These are phyloP conservation scores for Xanthorhoe spadicearia DNA, from an alignment of 2,888 invertebrate species.

Conservation along the genomic window DNA sequence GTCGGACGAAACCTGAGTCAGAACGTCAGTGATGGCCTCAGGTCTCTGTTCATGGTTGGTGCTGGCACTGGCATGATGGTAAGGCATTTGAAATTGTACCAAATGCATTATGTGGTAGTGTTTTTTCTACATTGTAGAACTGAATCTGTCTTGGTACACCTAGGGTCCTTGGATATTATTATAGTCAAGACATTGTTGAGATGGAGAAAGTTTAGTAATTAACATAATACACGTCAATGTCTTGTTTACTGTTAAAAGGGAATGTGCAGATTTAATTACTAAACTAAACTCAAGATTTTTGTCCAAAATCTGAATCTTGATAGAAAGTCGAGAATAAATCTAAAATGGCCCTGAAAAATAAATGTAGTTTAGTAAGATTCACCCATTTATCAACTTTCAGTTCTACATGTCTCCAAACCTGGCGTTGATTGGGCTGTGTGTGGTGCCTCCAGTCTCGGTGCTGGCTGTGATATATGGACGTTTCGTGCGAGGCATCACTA, in stretches of 20 bases:
- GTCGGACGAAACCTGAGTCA: constrained; percentile 96
- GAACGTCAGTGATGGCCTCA: constrained; percentile 97
- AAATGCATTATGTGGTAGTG: background rate
- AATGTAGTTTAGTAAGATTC: background rate
- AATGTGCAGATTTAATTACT: no score
- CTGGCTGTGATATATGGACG: constrained; percentile 93
- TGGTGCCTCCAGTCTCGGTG: constrained; percentile 95
- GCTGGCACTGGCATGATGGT: constrained; percentile 98
- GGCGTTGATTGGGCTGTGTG: constrained; percentile 92
- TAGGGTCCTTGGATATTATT: no score
- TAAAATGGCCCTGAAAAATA: no score
- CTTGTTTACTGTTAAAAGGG: no score
- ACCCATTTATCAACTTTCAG: constrained; percentile 73
- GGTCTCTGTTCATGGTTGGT: constrained; percentile 93
- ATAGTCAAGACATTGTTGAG: no score
- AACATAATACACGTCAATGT: no score
- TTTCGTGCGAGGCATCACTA: constrained; percentile 93
- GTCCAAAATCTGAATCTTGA: no score
- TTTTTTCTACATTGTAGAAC: background rate
- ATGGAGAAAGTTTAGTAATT: no score
- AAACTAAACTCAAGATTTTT: no score
- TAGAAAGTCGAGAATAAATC: no score
- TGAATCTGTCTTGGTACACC: no score
- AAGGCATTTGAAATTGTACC: constrained; percentile 37
- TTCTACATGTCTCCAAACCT: constrained; percentile 96